phyloP scores from a whole-genome alignment of 2,797 vertebrate species.

The Peromyscus nudipes region DNA sequence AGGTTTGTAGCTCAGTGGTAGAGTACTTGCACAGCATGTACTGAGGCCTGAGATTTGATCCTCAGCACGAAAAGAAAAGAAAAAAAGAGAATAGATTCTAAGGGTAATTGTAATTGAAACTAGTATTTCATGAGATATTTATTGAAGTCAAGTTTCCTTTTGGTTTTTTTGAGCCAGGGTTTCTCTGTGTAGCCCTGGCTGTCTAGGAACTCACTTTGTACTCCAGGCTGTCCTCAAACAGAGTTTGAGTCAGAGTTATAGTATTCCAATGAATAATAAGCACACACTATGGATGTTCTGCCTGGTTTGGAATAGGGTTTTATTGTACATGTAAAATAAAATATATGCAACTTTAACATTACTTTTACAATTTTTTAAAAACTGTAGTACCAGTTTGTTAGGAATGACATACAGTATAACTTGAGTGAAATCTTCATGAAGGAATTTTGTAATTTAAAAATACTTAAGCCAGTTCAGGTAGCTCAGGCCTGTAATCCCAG shows the following conservation, averaged over 20 bases:
- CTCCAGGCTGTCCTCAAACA: neutral
- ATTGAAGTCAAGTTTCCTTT: conserved; percentile 25
- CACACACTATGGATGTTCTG: neutral
- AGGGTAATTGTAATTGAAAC: neutral
- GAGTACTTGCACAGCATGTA: neutral
- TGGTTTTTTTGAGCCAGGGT: neutral
- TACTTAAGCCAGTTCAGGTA: neutral
- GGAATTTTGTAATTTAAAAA: conserved; percentile 41
- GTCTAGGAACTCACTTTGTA: neutral
- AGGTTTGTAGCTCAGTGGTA: neutral
- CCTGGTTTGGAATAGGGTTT: conserved; percentile 42
- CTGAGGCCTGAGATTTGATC: neutral
- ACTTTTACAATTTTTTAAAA: conserved; percentile 44
- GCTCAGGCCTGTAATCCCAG: neutral
- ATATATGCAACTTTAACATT: neutral
- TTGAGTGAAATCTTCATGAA: neutral
- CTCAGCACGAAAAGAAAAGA: neutral
- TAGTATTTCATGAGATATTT: neutral
- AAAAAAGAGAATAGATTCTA: neutral
- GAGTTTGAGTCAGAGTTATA: neutral
- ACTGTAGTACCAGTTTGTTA: neutral
- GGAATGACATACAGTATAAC: neutral
- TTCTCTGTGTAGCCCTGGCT: neutral
- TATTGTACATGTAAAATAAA: conserved; percentile 49
- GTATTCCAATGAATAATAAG: neutral